These are phyloP conservation scores for Pedetes capensis DNA, from an alignment of 2,113 vertebrate genomes.

Conservation along the genomic window DNA sequence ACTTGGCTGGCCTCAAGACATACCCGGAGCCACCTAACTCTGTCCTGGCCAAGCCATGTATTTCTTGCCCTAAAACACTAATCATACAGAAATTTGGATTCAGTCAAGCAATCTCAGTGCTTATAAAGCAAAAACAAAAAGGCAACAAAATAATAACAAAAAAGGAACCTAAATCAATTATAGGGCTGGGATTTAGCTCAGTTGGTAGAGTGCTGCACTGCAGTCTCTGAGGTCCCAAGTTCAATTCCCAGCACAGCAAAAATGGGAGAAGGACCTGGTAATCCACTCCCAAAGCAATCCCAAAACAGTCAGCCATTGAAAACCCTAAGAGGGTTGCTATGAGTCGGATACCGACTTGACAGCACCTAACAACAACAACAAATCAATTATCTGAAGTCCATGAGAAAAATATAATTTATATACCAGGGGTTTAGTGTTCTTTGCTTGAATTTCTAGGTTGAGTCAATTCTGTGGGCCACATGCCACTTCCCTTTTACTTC, in stretches of 20 bases:
- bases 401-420: not conserved
- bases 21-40: not conserved
- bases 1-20: not conserved
- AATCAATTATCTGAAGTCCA: not conserved
- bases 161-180: not conserved
- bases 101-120: constrained; percentile 1
- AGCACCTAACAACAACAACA: too few relatives aligned
- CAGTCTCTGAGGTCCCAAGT: too few relatives aligned
- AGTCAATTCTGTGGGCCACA: not conserved
- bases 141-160: not conserved
- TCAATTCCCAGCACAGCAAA: too few relatives aligned
- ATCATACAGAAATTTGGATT: constrained; percentile 18
- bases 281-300: too few relatives aligned
- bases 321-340: too few relatives aligned
- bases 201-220: too few relatives aligned
- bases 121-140: constrained; percentile 6
- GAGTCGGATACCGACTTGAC: too few relatives aligned
- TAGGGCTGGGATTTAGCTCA: too few relatives aligned
- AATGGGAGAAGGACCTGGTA: too few relatives aligned
- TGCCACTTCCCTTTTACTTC: not conserved
- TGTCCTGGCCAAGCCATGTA: not conserved
- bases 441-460: not conserved
- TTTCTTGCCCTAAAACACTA: constrained; percentile 19
- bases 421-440: not conserved
- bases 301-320: too few relatives aligned